Base-by-base conservation (phyloP, 2,888 invertebrate genomes). In the Coleophora flavipennella region DNA sequence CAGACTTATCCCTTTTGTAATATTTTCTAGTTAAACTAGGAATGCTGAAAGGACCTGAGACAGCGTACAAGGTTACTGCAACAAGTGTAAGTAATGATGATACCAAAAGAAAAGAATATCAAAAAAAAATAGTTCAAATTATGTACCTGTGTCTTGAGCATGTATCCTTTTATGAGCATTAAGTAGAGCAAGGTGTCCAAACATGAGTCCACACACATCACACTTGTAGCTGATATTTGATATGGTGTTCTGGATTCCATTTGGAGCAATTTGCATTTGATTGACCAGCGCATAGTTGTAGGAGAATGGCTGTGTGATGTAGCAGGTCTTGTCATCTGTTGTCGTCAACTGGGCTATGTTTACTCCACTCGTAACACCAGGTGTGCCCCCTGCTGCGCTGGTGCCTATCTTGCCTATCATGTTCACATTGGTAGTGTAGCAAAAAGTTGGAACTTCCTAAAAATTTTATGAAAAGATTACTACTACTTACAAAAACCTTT, bases 161-260 rank as follows among this genome's bases (percentile, higher is more conserved):
- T 93, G 93, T 60, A 92, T 90, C 51, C 93, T 88, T 78, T 94
- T 95, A 71, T 94, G 94, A 59, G 94, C 93, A 76, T 93, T 94
- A n/a, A 94, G 77, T 42, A 94, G 71, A 35, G 92, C 89, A 48
- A 94, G 86, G 64, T 94, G 94, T 1, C 92, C 92, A 69, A 94
- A 95, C 87, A 93, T 93, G 44, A 94, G 81, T 33, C 94, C 94
- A 62, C 94, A 94, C 8, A 94, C 91, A 71, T 95, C 94, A 74
- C 94, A 94, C 75, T 94, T 95, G 68, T 93, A 94, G 53, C 93
- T 93, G 20, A 94, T 93, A 62, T 92, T 93, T 11, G 92, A 90
- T 62, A 91, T 91, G 41, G 91, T 89, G 57, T 91, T 91, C 63
- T 91, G 89, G 39, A 88, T 70, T 44, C 88, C 87, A 60, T 88